These are phyloP conservation scores for Tanytarsus gracilentus DNA, from an alignment of 2,888 invertebrate genomes.

Conservation along the genomic window DNA sequence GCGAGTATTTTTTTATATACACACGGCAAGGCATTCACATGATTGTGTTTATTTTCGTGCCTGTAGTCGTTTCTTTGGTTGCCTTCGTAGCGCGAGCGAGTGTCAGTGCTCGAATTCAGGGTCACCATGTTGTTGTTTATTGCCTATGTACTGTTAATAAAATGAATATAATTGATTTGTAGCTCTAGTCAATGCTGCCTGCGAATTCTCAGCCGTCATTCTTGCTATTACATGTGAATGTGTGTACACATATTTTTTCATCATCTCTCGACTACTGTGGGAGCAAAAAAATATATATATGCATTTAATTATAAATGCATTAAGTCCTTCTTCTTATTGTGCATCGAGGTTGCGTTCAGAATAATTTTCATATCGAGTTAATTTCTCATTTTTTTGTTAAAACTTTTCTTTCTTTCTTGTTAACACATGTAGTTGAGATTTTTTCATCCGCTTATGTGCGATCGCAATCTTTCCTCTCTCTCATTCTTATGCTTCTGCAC, in stretches of 20 bases:
- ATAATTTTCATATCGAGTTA: background rate
- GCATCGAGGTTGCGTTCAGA: background rate
- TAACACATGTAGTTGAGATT: background rate
- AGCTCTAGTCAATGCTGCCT: background rate
- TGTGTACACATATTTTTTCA: too few relatives aligned
- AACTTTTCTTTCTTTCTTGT: too few relatives aligned
- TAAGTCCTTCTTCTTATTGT: background rate
- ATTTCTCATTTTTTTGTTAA: too few relatives aligned
- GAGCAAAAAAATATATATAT: too few relatives aligned
- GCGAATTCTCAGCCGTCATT: background rate
- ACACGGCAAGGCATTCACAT: too few relatives aligned
- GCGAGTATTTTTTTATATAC: background rate
- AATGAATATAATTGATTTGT: constrained; percentile 20
- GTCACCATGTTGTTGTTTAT: constrained; percentile 22
- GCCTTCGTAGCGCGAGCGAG: constrained; percentile 8
- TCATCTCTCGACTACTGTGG: too few relatives aligned
- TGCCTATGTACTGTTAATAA: constrained; percentile 23
- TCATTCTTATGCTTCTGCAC: too few relatives aligned
- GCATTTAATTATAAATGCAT: constrained; percentile 25
- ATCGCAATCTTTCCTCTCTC: background rate
- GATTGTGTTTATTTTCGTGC: constrained; percentile 5
- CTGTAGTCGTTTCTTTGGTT: constrained; percentile 19
- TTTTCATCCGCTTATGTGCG: background rate
- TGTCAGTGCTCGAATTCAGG: constrained; percentile 26
- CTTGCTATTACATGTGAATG: too few relatives aligned